Conservation (phyloP, 2,888 invertebrate genomes). For the Lucinisca nassula region DNA sequence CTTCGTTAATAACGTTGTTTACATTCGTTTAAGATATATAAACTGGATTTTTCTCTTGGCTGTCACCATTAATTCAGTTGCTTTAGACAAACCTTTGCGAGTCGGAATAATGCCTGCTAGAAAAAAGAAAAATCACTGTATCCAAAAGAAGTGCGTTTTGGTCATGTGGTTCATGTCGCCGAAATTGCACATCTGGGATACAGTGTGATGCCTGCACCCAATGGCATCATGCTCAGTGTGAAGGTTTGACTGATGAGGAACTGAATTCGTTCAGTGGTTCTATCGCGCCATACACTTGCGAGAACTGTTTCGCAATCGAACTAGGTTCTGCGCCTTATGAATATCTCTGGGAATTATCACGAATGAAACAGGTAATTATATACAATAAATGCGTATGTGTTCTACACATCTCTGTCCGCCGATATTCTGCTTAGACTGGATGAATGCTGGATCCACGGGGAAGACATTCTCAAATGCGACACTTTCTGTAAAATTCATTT, state of each 20-base stretch:
- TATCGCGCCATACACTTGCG: neutral
- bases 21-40: no score
- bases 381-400: neutral
- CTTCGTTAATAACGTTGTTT: no score
- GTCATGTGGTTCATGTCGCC: neutral
- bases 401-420: neutral
- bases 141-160: neutral
- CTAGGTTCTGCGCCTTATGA: neutral
- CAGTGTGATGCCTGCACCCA: conserved; percentile 2
- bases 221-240: conserved; percentile 6
- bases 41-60: no score
- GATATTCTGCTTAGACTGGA: conserved; percentile 14
- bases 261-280: neutral
- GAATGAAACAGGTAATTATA: neutral
- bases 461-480: no score
- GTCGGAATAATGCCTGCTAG: neutral
- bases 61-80: no score
- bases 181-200: neutral
- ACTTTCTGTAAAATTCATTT: no score
- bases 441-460: no score
- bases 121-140: neutral
- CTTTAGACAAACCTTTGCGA: neutral
- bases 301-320: neutral
- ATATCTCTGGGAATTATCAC: neutral
- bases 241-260: neutral